Evolutionary conservation across 2,888 invertebrate species (phyloP).

Genomic region (Thecocarcelia acutangulata): DNA sequence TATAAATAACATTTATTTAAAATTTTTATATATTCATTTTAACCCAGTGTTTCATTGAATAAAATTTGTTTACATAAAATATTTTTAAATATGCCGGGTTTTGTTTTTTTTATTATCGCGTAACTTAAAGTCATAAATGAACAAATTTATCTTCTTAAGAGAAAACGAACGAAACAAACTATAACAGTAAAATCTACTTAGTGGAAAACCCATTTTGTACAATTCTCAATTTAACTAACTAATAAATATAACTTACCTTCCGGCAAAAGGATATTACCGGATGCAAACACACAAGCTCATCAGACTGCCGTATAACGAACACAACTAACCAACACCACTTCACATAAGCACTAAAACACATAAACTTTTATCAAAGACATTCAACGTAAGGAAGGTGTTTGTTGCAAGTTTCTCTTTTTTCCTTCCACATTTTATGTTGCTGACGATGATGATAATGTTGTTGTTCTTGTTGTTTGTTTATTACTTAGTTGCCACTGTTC

Average conservation of each 20-base stretch:
- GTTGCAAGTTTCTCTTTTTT: constrained; percentile 37
- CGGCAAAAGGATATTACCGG: constrained; percentile 74
- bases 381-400: constrained; percentile 44
- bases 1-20: no score
- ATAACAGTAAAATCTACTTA: constrained; percentile 58
- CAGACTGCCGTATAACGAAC: background rate
- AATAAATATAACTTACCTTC: constrained; percentile 79
- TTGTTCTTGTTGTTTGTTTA: constrained; percentile 3
- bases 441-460: constrained; percentile 40
- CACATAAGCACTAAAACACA: constrained; percentile 4
- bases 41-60: no score
- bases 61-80: no score
- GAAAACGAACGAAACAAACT: background rate
- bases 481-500: no score
- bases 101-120: background rate
- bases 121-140: background rate
- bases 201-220: constrained; percentile 69
- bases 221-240: constrained; percentile 80
- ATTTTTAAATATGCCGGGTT: no score
- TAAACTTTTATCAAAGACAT: constrained; percentile 7
- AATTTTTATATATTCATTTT: no score
- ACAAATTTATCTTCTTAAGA: constrained; percentile 16
- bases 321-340: no score
- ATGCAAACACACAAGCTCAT: constrained; percentile 49
- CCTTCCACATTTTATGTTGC: constrained; percentile 19